These are phyloP conservation scores for Physeter macrocephalus DNA, from an alignment of 2,113 vertebrate genomes.

Conservation along the genomic window DNA sequence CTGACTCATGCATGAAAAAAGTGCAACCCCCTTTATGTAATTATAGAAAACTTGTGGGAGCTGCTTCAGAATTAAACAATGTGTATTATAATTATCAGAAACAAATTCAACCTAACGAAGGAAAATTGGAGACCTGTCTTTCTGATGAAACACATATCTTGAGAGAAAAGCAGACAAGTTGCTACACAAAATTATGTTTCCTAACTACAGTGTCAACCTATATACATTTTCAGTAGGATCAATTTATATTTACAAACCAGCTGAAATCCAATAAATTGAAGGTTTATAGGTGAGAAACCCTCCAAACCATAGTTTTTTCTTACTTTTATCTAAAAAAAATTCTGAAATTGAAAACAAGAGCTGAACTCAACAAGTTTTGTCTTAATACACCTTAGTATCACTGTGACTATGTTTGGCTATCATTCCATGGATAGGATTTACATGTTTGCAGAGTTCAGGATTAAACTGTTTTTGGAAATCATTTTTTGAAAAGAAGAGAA, in stretches of 20 bases:
- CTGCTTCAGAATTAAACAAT: background rate
- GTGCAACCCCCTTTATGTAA: background rate
- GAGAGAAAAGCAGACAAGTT: background rate
- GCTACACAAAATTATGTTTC: background rate
- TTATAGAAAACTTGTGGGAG: background rate
- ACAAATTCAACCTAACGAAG: background rate
- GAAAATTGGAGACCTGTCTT: background rate
- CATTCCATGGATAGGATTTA: background rate
- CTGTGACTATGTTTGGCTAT: background rate
- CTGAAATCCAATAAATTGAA: background rate
- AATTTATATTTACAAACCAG: background rate
- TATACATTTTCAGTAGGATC: background rate
- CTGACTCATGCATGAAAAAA: background rate
- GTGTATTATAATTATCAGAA: background rate
- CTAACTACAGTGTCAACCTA: background rate
- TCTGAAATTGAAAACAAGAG: background rate
- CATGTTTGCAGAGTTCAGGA: background rate
- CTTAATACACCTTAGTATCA: fast-evolving
- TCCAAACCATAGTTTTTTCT: background rate
- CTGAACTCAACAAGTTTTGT: background rate
- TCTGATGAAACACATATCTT: background rate
- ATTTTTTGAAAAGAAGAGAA: background rate
- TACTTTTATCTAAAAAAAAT: background rate
- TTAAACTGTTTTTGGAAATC: background rate
- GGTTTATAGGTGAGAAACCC: background rate